A percentile compares a stretch with the other conserved stretches of the same genome.
Conservation (phyloP, 2,797 vertebrate species). For the Catamblyrhynchus diadema region DNA sequence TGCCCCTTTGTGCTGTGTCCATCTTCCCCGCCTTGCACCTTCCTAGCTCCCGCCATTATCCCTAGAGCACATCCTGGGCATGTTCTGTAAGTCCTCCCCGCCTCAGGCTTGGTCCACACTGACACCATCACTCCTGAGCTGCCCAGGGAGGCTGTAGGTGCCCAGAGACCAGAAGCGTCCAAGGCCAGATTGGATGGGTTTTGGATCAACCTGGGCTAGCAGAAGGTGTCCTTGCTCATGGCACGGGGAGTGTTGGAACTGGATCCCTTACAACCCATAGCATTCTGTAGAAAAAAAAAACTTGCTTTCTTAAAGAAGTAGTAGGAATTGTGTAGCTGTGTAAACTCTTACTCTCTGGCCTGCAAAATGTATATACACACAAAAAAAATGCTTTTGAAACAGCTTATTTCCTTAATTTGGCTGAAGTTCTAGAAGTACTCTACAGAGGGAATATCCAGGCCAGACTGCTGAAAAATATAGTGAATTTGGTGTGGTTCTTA, state of each 20-base stretch:
- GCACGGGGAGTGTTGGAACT: neutral
- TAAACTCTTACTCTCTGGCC: neutral
- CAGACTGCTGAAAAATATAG: neutral
- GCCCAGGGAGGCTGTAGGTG: neutral
- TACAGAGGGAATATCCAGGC: neutral
- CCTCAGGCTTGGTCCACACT: neutral
- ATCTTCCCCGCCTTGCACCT: neutral
- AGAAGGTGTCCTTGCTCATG: neutral
- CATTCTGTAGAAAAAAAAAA: neutral
- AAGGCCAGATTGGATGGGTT: neutral
- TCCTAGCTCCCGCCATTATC: neutral
- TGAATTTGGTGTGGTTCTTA: neutral
- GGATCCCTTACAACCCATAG: neutral
- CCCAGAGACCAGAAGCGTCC: neutral
- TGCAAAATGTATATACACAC: neutral
- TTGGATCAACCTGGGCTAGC: too few species aligned
- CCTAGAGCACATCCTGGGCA: neutral
- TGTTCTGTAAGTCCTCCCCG: neutral
- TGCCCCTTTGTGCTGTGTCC: neutral
- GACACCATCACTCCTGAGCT: neutral
- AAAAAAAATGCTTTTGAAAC: neutral
- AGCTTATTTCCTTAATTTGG: neutral
- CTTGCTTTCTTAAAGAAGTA: neutral
- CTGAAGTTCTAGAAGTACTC: neutral
- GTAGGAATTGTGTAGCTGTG: neutral